Evolutionary conservation across 2,797 vertebrate species (phyloP), one percentile per base, ranked within the genome.

Genomic region (Hylomyscus alleni): DNA sequence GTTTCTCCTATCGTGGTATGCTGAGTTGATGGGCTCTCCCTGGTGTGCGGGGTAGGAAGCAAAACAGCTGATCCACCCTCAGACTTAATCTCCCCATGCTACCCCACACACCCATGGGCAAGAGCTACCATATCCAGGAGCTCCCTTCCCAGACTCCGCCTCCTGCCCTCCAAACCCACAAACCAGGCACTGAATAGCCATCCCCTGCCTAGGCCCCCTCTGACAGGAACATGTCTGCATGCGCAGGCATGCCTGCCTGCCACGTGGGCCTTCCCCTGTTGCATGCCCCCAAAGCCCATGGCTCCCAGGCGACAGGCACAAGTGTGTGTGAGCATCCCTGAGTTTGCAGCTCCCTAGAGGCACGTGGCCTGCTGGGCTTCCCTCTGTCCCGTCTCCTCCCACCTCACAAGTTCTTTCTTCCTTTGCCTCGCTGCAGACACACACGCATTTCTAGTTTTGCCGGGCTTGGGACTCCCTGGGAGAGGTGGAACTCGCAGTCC

Each of bases 181-280:
- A 9, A 13, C 40, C 20, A 76, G 69, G 65, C 9, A 13, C n/a
- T 12, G 31, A 50, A 47, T 56, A 22, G 81, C 96, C 34, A 10
- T 26, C 86, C 87, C 20, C 37, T 10, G 54, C 78, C 20, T n/a
- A 82, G 54, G 44, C 60, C 58, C 24, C 75, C 84, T 94, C 72
- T 47, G n/a, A 40, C 62, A 72, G 67, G 54, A n/a, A 13, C 83
- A 56, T 31, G 22, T 22, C 56, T 15, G 62, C 67, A 88, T 2
- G 1, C 58, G 90, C 77, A 73, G 47, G 31, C 26, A 15, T 77
- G n/a, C 86, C 73, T 75, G 40, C 72, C 76, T 13, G 89, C 89
- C 96, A 93, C 12, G 26, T 90, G 94, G 84, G 58, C 87, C 82
- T 91, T 82, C 89, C 89, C 56, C 93, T 72, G 77, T 72, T 94